Percentiles rank a stretch among this genome's conserved stretches.
Conservation (phyloP, 2,113 vertebrate species). For the Scartelaos histophorus region DNA sequence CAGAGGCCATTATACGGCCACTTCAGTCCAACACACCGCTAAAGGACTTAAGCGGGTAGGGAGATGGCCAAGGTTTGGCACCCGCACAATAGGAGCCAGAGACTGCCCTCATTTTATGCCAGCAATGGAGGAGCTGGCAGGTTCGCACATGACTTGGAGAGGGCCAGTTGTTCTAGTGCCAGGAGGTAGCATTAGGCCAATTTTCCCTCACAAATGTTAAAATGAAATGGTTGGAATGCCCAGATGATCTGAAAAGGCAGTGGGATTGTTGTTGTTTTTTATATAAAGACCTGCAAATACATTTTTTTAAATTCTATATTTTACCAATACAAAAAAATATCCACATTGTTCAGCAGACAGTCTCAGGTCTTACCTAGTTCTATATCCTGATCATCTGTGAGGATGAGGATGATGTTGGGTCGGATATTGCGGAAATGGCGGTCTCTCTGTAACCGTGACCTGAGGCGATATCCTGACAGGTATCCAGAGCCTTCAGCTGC, state of each 20-base stretch:
- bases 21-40: constrained; percentile 69
- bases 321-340: background rate
- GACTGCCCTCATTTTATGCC: constrained; percentile 65
- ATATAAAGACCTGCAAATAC: background rate
- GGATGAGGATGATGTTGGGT: constrained; percentile 95
- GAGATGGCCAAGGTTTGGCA: constrained; percentile 71
- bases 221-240: constrained; percentile 28
- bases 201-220: constrained; percentile 49
- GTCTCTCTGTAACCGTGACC: constrained; percentile 88
- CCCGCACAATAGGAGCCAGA: constrained; percentile 64
- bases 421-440: constrained; percentile 85
- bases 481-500: constrained; percentile 78
- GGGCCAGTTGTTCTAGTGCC: constrained; percentile 61
- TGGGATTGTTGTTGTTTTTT: background rate
- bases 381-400: constrained; percentile 96
- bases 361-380: constrained; percentile 85
- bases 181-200: constrained; percentile 61
- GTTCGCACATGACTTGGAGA: constrained; percentile 65
- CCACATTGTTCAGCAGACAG: background rate
- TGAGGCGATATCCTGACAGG: constrained; percentile 84
- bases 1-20: constrained; percentile 71
- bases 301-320: background rate
- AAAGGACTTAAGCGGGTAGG: constrained; percentile 67
- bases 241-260: background rate
- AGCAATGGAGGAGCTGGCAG: constrained; percentile 61